Conservation (phyloP, 37 sponge, comb jelly and placozoan genomes). For the Diacarnus erythraeanus region DNA sequence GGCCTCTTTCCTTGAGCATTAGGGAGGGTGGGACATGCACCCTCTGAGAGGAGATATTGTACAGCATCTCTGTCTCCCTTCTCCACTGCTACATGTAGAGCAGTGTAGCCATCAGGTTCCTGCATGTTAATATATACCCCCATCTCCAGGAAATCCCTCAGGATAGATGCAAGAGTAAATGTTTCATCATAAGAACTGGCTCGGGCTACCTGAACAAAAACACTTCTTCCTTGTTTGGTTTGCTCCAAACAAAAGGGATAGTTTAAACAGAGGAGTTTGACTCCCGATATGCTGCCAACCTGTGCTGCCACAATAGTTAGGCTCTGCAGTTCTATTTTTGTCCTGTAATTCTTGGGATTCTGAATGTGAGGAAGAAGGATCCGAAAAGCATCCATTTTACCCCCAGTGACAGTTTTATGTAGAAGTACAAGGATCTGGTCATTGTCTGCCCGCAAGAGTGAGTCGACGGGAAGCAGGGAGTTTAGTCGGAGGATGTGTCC, state of each 20-base stretch:
- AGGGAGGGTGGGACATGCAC: conserved; percentile 46
- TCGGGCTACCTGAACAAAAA: conserved; percentile 37
- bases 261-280: conserved; percentile 44
- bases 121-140: conserved; percentile 55
- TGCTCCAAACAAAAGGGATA: conserved; percentile 65
- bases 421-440: conserved; percentile 47
- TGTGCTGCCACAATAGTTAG: conserved; percentile 64
- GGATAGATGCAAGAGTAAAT: background rate
- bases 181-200: conserved; percentile 4
- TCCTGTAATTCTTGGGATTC: conserved; percentile 8
- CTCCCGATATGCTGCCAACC: conserved; percentile 33
- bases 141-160: conserved; percentile 49
- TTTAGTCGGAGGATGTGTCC: conserved; percentile 43
- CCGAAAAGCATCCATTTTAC: conserved; percentile 23
- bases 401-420: conserved; percentile 41
- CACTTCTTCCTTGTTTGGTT: conserved; percentile 44
- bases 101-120: conserved; percentile 61
- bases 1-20: conserved; percentile 50
- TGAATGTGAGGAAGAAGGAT: conserved; percentile 54
- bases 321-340: conserved; percentile 49
- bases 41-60: conserved; percentile 37
- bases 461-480: conserved; percentile 35
- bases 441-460: conserved; percentile 26
- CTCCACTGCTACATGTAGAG: conserved; percentile 54
- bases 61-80: conserved; percentile 10